Conservation (phyloP, 2,113 vertebrate genomes). For the Gasterosteus aculeatus region DNA sequence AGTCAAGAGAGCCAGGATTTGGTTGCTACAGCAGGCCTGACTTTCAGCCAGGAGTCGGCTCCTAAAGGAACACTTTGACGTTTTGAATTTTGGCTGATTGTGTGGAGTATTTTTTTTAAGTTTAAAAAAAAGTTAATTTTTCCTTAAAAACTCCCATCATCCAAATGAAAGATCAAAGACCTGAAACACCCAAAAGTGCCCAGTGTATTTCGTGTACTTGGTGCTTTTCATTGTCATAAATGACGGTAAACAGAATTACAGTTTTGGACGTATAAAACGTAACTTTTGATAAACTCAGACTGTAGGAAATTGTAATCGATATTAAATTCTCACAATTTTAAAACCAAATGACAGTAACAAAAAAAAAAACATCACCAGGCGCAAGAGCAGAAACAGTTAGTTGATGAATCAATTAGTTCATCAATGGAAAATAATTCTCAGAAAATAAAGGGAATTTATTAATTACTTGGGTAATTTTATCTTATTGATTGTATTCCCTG, state of each 20-base stretch:
- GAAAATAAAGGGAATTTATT: not conserved
- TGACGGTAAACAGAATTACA: not conserved
- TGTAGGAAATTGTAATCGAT: not conserved
- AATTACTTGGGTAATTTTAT: not conserved
- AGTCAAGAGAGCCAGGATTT: constrained; percentile 75
- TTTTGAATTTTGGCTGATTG: constrained; percentile 53
- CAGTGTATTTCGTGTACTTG: not conserved
- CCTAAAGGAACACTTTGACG: constrained; percentile 70
- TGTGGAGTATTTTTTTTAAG: not conserved
- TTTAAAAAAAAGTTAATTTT: constrained; percentile 26
- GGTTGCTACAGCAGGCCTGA: constrained; percentile 73
- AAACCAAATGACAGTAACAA: not conserved
- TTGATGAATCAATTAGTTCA: not conserved
- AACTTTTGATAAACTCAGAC: not conserved
- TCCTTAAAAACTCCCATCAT: constrained; percentile 15
- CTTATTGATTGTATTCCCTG: not conserved
- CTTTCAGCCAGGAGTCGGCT: constrained; percentile 71
- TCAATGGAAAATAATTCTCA: not conserved
- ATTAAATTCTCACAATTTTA: not conserved
- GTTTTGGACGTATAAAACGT: not conserved
- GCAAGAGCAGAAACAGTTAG: not conserved
- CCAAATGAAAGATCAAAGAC: constrained; percentile 1
- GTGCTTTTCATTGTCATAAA: constrained; percentile 11
- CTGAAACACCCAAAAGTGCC: not conserved
- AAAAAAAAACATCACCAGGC: not conserved